Conservation (phyloP, 2,797 vertebrate genomes). For the Coendou prehensilis region DNA sequence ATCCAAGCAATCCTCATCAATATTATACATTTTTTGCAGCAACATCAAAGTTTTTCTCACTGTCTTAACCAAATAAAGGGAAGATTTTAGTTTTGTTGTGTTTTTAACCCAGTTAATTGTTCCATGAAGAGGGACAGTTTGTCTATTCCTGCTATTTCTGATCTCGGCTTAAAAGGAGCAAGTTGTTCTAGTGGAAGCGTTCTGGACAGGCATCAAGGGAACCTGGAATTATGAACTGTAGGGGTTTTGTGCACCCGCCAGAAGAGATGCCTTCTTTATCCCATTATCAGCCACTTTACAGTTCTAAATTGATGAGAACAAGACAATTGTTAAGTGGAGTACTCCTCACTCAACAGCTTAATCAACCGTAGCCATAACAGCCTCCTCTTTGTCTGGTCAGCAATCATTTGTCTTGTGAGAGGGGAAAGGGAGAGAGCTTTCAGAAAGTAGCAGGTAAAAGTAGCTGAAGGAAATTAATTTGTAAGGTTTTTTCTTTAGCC, state of each 20-base stretch:
- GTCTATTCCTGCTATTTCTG: conserved; percentile 1
- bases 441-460: conserved; percentile 56
- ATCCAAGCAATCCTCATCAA: conserved; percentile 31
- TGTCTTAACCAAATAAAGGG: conserved; percentile 49
- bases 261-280: conserved; percentile 35
- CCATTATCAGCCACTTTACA: conserved; percentile 66
- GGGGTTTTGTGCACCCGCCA: not conserved
- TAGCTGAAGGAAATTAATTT: conserved; percentile 52
- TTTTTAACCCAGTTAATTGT: conserved; percentile 23
- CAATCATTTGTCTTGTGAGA: conserved; percentile 62
- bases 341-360: conserved; percentile 61
- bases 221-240: conserved; percentile 50
- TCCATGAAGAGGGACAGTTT: not conserved
- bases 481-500: conserved; percentile 30
- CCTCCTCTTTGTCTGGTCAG: conserved; percentile 71
- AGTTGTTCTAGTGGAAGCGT: conserved; percentile 26
- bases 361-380: conserved; percentile 69
- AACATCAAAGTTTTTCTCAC: conserved; percentile 50
- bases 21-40: not conserved
- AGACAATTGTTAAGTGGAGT: conserved; percentile 69
- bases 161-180: conserved; percentile 39
- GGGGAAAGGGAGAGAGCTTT: not conserved
- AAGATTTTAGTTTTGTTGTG: not conserved
- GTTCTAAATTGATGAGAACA: conserved; percentile 75
- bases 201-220: conserved; percentile 45